phyloP scores from a whole-genome alignment of 1,140 invertebrate species.

The Thaumetopoea pityocampa region DNA sequence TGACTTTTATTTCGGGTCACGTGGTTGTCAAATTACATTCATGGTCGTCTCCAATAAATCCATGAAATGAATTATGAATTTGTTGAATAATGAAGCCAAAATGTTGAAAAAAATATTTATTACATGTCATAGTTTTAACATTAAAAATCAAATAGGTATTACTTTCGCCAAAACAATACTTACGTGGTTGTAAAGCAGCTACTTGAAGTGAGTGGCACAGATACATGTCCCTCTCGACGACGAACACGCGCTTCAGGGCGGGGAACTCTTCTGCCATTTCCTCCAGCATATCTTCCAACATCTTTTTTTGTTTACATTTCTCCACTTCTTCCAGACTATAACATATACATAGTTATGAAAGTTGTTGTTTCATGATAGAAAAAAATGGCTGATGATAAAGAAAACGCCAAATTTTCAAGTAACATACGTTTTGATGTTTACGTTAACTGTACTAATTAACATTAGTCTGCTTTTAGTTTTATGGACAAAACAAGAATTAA shows the following conservation, averaged over 20 bases:
- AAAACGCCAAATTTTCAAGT: neutral
- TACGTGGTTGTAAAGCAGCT: slow-evolving; percentile 78
- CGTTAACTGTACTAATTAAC: too few species aligned
- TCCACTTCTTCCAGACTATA: slow-evolving; percentile 93
- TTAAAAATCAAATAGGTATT: neutral
- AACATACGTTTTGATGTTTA: neutral
- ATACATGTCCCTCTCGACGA: slow-evolving; percentile 94
- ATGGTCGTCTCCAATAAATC: too few species aligned
- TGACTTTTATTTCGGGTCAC: too few species aligned
- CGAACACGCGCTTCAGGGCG: slow-evolving; percentile 92
- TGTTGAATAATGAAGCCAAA: neutral
- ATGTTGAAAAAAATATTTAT: too few species aligned
- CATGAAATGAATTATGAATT: neutral
- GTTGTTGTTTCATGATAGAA: neutral
- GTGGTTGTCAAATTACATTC: too few species aligned
- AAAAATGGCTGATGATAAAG: neutral
- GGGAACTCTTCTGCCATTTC: slow-evolving; percentile 96
- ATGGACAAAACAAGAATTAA: neutral
- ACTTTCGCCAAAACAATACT: slow-evolving; percentile 22
- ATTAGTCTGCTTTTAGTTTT: too few species aligned
- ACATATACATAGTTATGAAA: slow-evolving; percentile 20
- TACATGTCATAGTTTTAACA: too few species aligned
- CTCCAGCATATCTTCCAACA: slow-evolving; percentile 92
- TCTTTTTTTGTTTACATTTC: slow-evolving; percentile 92
- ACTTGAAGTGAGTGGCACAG: slow-evolving; percentile 91